Base-by-base conservation (phyloP, 2,797 vertebrate genomes). In the Alfaro cultratus region DNA sequence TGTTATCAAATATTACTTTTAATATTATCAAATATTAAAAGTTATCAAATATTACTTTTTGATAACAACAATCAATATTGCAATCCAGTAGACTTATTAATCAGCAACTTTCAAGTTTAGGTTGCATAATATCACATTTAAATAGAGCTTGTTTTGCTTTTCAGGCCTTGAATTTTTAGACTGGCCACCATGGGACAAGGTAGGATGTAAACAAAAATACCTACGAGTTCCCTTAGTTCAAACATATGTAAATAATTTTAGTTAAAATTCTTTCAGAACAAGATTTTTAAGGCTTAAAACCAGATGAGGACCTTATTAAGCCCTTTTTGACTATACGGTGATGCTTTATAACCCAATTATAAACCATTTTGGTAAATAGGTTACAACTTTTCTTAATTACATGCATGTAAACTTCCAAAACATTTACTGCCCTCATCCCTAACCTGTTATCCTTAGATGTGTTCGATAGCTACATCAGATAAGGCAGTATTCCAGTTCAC, bases 401-500 rank as follows among this genome's bases (percentile, higher is more conserved):
- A 62, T 68, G 57, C 70, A 83, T 45, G 84, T 82, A 79, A 80
- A 29, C 29, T 31, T 78, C 21, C 51, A 45, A 80, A 84, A 74
- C 74, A 81, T 55, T 79, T 73, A 47, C 45, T 45, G 64, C 72
- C 78, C 89, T 74, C 62, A 85, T 81, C 80, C 67, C 68, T 53
- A 81, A 74, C 77, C 78, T 47, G 79, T 71, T 84, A 85, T 57
- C 62, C 64, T 79, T 68, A 36, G 31, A 55, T 83, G 34, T 57
- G 64, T 82, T 57, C 87, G 74, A 86, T 88, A 85, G 80, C 86
- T 62, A 62, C 60, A 62, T 88, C 85, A 88, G 77, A 76, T 91
- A 90, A 89, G 84, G 77, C 73, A 85, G 80, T 81, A 86, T 46
- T 67, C 81, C 74, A 80, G 80, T 86, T 89, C 84, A 90, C 85